Percentiles rank a stretch among this genome's conserved stretches.
Evolutionary conservation across 2,113 vertebrate species (phyloP).

Genomic region (Gnathonemus longibarbis): DNA sequence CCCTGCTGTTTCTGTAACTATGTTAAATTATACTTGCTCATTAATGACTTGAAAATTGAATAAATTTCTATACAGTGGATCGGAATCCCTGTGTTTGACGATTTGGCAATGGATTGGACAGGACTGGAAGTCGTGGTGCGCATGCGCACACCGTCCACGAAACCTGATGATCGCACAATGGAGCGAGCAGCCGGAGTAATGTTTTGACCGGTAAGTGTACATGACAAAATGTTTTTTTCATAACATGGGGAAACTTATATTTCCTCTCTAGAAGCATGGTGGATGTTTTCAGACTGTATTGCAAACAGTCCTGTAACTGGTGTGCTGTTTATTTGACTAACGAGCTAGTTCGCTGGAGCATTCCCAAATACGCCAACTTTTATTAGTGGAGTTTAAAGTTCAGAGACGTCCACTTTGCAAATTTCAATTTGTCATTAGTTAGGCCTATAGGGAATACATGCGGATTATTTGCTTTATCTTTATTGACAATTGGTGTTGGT

Average conservation of each 20-base stretch:
- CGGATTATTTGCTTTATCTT: neutral
- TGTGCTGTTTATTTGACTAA: neutral
- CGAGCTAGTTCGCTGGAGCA: neutral
- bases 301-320: neutral
- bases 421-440: neutral
- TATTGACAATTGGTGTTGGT: neutral
- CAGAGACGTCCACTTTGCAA: neutral
- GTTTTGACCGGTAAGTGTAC: neutral
- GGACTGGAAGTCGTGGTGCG: neutral
- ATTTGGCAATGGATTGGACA: constrained; percentile 21
- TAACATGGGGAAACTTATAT: neutral
- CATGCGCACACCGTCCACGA: neutral
- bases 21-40: neutral
- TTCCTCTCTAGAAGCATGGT: neutral
- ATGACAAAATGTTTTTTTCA: neutral
- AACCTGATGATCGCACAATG: neutral
- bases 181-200: neutral
- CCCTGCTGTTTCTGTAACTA: neutral
- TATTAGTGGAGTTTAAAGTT: constrained; percentile 23
- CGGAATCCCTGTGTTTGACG: neutral
- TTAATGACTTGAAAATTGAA: neutral
- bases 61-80: neutral
- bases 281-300: neutral
- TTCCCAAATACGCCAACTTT: constrained; percentile 22
- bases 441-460: neutral